A percentile compares a stretch with the other conserved stretches of the same genome.
Evolutionary conservation across 2,888 invertebrate genomes (phyloP).

Genomic region (Eupithecia subumbrata): DNA sequence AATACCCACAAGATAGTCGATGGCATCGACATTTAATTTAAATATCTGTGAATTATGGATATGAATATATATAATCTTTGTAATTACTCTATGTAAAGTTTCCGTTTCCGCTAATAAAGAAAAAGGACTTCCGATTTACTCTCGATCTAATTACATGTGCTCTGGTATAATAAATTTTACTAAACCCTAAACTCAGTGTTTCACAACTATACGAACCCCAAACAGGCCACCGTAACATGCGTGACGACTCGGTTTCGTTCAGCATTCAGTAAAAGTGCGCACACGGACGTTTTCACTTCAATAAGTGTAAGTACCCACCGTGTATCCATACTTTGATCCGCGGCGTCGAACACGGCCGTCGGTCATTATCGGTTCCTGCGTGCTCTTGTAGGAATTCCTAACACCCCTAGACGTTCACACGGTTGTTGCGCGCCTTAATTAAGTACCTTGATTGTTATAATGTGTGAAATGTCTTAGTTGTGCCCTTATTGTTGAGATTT

Average conservation of each 20-base stretch:
- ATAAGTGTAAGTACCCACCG: background rate
- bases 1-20: too few species aligned
- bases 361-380: constrained; percentile 63
- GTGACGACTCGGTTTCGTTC: background rate
- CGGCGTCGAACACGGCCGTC: constrained; percentile 49
- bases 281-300: background rate
- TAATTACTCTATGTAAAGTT: too few species aligned
- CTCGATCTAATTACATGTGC: too few species aligned
- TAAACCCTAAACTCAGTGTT: too few species aligned
- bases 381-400: constrained; percentile 52
- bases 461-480: constrained; percentile 29
- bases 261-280: background rate
- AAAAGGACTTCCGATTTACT: too few species aligned
- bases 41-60: too few species aligned
- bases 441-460: constrained; percentile 38
- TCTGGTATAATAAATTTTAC: too few species aligned
- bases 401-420: constrained; percentile 62
- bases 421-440: constrained; percentile 45
- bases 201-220: too few species aligned
- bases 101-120: too few species aligned
- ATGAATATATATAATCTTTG: too few species aligned
- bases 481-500: constrained; percentile 7
- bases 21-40: too few species aligned
- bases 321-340: constrained; percentile 2
- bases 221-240: too few species aligned